Evolutionary conservation across 2,888 invertebrate genomes (phyloP).

Genomic region (Kuschelorhynchus macadamiae): DNA sequence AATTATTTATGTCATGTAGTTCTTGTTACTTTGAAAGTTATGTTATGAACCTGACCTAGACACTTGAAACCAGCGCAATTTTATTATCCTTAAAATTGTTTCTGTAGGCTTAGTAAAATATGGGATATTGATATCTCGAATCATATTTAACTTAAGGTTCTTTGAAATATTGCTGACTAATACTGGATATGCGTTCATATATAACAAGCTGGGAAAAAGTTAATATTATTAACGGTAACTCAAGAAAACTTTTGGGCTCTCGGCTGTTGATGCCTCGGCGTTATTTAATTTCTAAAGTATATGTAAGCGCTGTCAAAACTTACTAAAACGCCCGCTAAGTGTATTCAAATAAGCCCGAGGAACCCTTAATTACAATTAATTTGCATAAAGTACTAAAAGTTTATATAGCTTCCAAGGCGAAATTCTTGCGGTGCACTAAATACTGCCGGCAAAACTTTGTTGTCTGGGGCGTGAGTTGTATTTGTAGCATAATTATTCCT

Average conservation of each 20-base stretch:
- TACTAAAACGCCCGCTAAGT: conserved; percentile 43
- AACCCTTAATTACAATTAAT: conserved; percentile 50
- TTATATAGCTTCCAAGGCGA: conserved; percentile 39
- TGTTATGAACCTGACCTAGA: no score
- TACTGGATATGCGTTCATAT: no score
- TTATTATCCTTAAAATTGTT: no score
- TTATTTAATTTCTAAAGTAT: conserved; percentile 43
- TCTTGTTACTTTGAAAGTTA: no score
- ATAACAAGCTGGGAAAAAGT: no score
- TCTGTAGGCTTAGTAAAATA: no score
- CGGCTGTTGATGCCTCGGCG: conserved; percentile 16
- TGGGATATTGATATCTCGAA: no score
- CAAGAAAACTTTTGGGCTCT: conserved; percentile 14
- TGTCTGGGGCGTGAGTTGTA: conserved; percentile 23
- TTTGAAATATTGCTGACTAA: no score
- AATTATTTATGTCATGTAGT: no score
- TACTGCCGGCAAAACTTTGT: conserved; percentile 35
- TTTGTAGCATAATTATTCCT: conserved; percentile 24
- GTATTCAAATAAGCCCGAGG: conserved; percentile 47
- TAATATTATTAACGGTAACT: no score
- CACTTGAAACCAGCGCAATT: no score
- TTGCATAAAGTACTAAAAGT: conserved; percentile 50
- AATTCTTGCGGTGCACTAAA: conserved; percentile 46
- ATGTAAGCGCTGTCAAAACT: conserved; percentile 47
- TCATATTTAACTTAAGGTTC: no score